These are phyloP conservation scores for Silurus asotus DNA, from an alignment of 2,113 vertebrate genomes.

Conservation along the genomic window DNA sequence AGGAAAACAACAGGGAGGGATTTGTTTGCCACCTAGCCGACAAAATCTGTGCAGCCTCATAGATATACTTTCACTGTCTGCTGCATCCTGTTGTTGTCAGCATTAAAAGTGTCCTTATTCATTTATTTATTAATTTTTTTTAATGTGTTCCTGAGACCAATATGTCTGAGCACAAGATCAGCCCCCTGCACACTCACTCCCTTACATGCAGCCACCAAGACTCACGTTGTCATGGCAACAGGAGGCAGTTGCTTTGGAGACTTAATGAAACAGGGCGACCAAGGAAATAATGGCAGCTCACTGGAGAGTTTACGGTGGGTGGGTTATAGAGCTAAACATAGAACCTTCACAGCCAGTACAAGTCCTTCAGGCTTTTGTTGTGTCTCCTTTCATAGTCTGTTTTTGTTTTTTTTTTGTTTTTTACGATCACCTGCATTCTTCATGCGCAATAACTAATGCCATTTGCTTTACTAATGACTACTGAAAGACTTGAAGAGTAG, in stretches of 20 bases:
- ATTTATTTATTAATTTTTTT: no score
- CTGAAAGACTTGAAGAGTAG: background rate
- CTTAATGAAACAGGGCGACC: constrained; percentile 45
- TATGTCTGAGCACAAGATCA: constrained; percentile 31
- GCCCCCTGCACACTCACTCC: background rate
- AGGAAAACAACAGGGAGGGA: background rate
- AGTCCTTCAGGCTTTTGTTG: background rate
- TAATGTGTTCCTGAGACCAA: constrained; percentile 27
- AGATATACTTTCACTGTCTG: background rate
- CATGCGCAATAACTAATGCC: constrained; percentile 20
- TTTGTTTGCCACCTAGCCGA: background rate
- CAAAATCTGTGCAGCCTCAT: background rate
- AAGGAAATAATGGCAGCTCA: constrained; percentile 50
- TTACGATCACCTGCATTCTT: constrained; percentile 33
- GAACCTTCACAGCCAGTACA: constrained; percentile 31
- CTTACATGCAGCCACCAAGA: constrained; percentile 30
- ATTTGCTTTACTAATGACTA: background rate
- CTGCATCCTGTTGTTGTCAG: constrained; percentile 1
- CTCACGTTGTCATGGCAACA: constrained; percentile 51
- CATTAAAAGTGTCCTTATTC: background rate
- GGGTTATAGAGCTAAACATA: constrained; percentile 47
- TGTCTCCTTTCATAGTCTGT: background rate
- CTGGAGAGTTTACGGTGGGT: constrained; percentile 39
- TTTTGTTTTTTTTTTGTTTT: background rate
- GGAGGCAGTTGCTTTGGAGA: constrained; percentile 55